Conservation (phyloP, 2,113 vertebrate genomes). For the Mormoops blainvillei region DNA sequence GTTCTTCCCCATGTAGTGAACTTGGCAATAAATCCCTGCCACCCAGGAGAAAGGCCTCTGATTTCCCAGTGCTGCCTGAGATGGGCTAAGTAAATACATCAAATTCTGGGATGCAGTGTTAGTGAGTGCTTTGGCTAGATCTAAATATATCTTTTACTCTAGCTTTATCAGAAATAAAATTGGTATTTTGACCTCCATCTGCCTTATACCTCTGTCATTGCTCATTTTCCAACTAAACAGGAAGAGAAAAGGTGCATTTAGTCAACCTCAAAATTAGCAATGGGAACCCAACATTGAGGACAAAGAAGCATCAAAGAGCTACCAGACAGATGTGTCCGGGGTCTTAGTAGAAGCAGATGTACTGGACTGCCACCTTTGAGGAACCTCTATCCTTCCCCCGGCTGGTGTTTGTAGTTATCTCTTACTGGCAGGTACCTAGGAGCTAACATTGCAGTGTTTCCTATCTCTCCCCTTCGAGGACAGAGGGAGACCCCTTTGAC, state of each 20-base stretch:
- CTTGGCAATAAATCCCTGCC: background rate
- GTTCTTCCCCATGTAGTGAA: background rate
- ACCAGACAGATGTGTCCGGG: rapidly evolving
- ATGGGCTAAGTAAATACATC: background rate
- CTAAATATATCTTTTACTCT: background rate
- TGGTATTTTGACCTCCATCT: background rate
- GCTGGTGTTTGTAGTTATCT: background rate
- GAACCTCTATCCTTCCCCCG: background rate
- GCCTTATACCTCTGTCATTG: background rate
- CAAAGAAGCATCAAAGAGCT: background rate
- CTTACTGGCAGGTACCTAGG: background rate
- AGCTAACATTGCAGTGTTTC: background rate
- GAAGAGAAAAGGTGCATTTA: background rate
- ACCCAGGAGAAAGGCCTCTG: background rate
- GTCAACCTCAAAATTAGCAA: background rate
- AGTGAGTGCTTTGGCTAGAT: background rate
- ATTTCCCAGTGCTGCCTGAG: background rate
- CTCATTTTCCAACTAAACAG: background rate
- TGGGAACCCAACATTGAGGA: background rate
- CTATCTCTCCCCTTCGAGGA: background rate
- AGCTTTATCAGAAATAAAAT: background rate
- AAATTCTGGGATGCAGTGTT: background rate
- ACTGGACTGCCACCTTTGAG: too few relatives aligned
- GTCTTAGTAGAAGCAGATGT: background rate
- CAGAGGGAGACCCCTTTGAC: background rate